phyloP scores from a whole-genome alignment of 2,888 invertebrate species.

The Tolmerus cingulatus region DNA sequence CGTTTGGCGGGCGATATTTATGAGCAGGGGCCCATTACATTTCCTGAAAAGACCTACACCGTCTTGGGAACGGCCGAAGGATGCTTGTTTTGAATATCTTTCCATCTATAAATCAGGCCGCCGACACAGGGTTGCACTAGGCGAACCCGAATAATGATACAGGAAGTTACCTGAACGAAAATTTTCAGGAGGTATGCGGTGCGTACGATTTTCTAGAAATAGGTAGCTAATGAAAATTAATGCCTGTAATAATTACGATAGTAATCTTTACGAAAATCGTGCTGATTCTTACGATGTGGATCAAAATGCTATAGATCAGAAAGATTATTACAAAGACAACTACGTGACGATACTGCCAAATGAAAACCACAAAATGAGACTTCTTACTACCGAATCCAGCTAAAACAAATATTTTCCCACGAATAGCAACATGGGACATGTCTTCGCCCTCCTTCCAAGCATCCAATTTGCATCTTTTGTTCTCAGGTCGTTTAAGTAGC shows the following conservation, averaged over 20 bases:
- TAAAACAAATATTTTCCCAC: not conserved
- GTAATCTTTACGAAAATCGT: not conserved
- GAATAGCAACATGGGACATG: not conserved
- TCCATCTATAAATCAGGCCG: not conserved
- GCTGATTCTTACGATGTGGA: not conserved
- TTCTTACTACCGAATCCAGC: not conserved
- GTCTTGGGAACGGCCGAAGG: not conserved
- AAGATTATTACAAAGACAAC: not conserved
- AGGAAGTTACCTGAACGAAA: not conserved
- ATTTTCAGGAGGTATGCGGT: not conserved
- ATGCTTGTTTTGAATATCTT: conserved; percentile 9
- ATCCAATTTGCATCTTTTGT: conserved; percentile 26
- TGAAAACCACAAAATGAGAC: not conserved
- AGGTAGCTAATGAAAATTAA: not conserved
- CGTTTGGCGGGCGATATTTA: conserved; percentile 27
- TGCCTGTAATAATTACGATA: not conserved
- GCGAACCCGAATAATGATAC: not conserved
- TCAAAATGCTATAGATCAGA: not conserved
- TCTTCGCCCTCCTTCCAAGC: not conserved
- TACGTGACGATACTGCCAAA: not conserved
- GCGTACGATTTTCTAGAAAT: not conserved
- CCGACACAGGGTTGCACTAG: not conserved
- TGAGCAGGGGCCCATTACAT: conserved; percentile 8
- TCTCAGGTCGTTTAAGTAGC: not conserved
- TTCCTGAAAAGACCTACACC: conserved; percentile 13